Percentiles rank a stretch among this genome's conserved stretches.
Evolutionary conservation across 1,140 invertebrate genomes (phyloP).

Genomic region (Apis dorsata): DNA sequence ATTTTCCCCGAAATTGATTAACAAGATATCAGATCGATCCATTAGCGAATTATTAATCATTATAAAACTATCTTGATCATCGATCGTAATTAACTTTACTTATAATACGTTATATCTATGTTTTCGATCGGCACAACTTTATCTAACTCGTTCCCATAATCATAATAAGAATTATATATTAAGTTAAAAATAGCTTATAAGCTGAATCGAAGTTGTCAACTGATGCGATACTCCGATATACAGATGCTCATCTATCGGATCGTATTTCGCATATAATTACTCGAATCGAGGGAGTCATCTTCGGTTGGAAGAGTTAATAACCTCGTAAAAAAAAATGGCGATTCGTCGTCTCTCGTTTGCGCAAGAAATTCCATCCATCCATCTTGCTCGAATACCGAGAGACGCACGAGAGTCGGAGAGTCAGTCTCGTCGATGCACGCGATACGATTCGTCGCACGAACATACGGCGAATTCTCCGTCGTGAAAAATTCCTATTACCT

Average conservation of each 20-base stretch:
- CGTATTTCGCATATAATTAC: no score
- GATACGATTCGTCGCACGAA: conserved; percentile 23
- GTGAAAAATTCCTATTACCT: conserved; percentile 61
- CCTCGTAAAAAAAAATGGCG: neutral
- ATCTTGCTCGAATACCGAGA: neutral
- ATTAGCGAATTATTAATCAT: neutral
- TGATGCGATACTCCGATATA: no score
- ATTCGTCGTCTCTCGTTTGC: neutral
- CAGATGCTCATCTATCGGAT: no score
- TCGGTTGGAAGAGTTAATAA: neutral
- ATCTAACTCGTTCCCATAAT: no score
- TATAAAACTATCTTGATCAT: no score
- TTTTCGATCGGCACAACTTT: no score
- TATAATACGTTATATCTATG: no score
- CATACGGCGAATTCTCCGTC: conserved; percentile 24
- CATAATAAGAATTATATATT: no score
- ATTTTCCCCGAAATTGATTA: conserved; percentile 3
- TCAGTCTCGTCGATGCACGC: neutral
- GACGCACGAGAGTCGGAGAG: neutral
- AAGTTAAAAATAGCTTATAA: no score
- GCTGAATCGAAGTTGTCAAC: no score
- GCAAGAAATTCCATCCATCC: neutral
- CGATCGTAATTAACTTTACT: no score
- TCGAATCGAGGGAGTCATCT: no score
- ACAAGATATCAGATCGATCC: neutral